Evolutionary conservation across 2,888 invertebrate genomes (phyloP), one percentile per base, ranked within the genome.

Genomic region (Drosophila gaucha): DNA sequence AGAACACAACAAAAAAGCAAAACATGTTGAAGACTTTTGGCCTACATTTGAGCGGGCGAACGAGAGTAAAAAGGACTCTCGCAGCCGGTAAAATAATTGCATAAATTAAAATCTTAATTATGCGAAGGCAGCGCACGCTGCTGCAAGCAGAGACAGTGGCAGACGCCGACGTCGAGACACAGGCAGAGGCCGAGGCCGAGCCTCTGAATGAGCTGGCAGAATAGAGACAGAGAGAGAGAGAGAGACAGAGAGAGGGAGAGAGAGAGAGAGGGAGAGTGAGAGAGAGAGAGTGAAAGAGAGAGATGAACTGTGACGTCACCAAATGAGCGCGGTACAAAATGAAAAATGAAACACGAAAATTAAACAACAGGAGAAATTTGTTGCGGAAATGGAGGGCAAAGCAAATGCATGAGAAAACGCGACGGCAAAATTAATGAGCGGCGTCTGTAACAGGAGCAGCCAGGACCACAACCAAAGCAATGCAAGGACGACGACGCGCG

Each of bases 81-180:
- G 67, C 74, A 84, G 78, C 85, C 86, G 85, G 84, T 80, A 71
- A 86, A 87, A 86, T 88, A 84, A 84, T 86, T 87, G 87, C 86
- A 87, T 87, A 87, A 87, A 87, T 87, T 87, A 87, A 88, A 86
- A 87, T 80, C 76, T 86, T 87, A 87, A 87, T 87, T 87, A 80
- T 86, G 86, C 80, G 66, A 67, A 51, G 60, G 58, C 73, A 64
- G 60, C 63, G 62, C 60, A 58, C 75, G 54, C 47, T 52, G 72
- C 57, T 65, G 52, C 58, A 41, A 31, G 55, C 57, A 46, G 59
- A 41, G 43, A 9, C 54, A 26, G 16, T 14, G 16, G 6, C 41
- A 28, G 28, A 24, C 35, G 14, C 47, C 33, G 59, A 31, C 0
- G 2, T 58, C 44, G 49, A 33, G 26, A 2, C 54, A 38, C 36